Conservation (phyloP, 2,113 vertebrate species). For the Etia nguti region DNA sequence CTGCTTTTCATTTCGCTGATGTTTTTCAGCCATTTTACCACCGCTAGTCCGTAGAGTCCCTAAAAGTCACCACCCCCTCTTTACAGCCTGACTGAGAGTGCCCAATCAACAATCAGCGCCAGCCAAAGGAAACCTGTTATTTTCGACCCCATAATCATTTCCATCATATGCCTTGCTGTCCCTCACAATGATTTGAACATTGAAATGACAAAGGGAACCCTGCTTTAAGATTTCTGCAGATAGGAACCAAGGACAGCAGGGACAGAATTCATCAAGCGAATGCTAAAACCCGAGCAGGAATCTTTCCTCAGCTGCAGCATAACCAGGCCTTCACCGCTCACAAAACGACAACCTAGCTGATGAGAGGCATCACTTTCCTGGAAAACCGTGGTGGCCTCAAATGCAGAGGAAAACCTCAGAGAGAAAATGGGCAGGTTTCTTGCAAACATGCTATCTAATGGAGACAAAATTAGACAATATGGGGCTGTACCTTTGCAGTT, state of each 20-base stretch:
- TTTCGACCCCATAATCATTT: slow-evolving; percentile 76
- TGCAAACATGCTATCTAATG: background rate
- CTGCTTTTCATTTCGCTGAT: slow-evolving; percentile 24
- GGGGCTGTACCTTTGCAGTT: background rate
- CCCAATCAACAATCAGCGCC: slow-evolving; percentile 77
- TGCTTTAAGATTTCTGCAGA: slow-evolving; percentile 26
- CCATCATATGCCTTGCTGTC: slow-evolving; percentile 68
- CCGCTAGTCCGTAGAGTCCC: slow-evolving; percentile 23
- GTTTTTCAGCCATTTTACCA: slow-evolving; percentile 40
- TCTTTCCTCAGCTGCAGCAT: background rate
- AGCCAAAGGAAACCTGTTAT: slow-evolving; percentile 72
- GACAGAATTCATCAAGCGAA: background rate
- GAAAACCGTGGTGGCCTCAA: background rate
- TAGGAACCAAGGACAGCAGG: slow-evolving; percentile 39
- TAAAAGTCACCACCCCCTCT: slow-evolving; percentile 50
- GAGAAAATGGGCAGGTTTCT: background rate
- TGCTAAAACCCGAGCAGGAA: background rate
- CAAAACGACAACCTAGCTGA: background rate
- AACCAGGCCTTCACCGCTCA: background rate
- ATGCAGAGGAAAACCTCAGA: background rate
- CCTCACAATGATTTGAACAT: slow-evolving; percentile 54
- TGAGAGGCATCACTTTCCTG: background rate
- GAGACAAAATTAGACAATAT: background rate
- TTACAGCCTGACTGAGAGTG: slow-evolving; percentile 52
- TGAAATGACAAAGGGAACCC: slow-evolving; percentile 54